These are phyloP conservation scores for Saccostrea echinata DNA, from an alignment of 1,140 invertebrate species.

Conservation along the genomic window DNA sequence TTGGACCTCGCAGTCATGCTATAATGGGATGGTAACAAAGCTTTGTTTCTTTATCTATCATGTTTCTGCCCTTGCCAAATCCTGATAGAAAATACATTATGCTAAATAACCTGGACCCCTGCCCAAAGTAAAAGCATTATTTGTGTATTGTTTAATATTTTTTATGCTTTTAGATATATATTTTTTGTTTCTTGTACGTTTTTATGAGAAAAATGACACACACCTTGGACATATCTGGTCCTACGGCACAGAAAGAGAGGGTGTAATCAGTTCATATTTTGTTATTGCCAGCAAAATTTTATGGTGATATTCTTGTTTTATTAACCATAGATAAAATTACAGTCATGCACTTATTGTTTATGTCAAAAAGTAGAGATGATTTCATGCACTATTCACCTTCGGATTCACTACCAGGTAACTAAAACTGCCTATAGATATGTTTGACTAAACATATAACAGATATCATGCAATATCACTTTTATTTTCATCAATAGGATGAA, in stretches of 20 bases:
- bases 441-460: neutral
- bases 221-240: neutral
- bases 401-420: neutral
- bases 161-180: neutral
- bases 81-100: conserved; percentile 22
- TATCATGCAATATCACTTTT: neutral
- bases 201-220: neutral
- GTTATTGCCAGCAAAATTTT: neutral
- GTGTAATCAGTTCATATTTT: neutral
- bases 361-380: conserved; percentile 7
- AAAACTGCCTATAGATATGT: neutral
- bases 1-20: neutral
- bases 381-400: neutral
- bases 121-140: conserved; percentile 6
- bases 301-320: neutral
- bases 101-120: neutral
- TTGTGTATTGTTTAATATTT: conserved; percentile 12
- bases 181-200: neutral
- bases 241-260: neutral
- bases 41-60: conserved; percentile 22
- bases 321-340: conserved; percentile 7
- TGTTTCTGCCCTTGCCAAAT: neutral
- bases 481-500: neutral
- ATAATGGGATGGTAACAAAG: neutral
- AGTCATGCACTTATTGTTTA: conserved; percentile 27